These are phyloP conservation scores for Pelecanus crispus DNA, from an alignment of 2,113 vertebrate species.

Conservation along the genomic window DNA sequence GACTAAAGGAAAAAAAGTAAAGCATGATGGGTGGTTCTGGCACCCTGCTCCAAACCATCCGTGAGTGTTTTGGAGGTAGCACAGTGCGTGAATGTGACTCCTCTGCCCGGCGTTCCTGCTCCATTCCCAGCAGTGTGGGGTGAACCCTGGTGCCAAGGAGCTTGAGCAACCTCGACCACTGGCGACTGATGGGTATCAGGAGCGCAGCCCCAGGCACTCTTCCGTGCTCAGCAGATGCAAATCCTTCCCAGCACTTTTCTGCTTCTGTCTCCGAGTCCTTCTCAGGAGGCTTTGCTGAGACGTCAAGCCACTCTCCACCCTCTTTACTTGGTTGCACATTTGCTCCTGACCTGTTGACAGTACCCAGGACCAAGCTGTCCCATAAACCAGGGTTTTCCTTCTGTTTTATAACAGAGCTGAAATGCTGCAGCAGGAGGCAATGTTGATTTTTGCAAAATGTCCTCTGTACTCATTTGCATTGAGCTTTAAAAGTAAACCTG, in stretches of 20 bases:
- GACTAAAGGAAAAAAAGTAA: neutral
- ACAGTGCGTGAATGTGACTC: neutral
- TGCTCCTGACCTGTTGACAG: neutral
- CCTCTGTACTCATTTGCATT: neutral
- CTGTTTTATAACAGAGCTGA: neutral
- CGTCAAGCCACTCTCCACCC: neutral
- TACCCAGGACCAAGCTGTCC: neutral
- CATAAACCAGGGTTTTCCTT: neutral
- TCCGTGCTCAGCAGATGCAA: neutral
- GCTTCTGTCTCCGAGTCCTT: neutral
- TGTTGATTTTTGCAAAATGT: neutral
- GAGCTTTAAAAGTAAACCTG: neutral
- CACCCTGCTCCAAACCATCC: neutral
- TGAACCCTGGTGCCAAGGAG: neutral
- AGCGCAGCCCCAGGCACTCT: neutral
- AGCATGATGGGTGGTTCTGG: constrained; percentile 60
- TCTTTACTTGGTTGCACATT: neutral
- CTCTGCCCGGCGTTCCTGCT: accelerated
- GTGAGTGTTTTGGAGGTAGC: neutral
- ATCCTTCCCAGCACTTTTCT: neutral
- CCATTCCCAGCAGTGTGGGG: accelerated
- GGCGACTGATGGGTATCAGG: neutral
- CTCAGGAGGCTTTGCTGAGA: neutral
- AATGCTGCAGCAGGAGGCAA: neutral
- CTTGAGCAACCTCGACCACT: neutral